phyloP scores from a whole-genome alignment of 2,113 vertebrate genomes.

The Hyla sarda region DNA sequence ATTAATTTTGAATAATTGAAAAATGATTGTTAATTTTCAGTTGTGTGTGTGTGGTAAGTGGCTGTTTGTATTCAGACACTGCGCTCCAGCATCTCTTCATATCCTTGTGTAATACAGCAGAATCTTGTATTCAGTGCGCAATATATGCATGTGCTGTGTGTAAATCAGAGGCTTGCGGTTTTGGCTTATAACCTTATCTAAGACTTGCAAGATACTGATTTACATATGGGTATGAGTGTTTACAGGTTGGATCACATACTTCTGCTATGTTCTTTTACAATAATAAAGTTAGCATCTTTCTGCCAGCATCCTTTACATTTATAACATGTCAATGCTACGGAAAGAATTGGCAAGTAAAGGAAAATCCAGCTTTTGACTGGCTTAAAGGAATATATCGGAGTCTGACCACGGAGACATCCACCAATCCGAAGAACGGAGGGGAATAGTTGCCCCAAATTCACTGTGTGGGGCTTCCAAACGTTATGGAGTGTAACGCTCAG shows the following conservation, averaged over 20 bases:
- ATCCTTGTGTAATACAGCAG: background rate
- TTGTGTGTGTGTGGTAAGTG: background rate
- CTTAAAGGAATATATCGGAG: no score
- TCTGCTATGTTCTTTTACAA: background rate
- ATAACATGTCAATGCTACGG: background rate
- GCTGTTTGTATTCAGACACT: background rate
- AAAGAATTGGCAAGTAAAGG: background rate
- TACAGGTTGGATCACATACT: background rate
- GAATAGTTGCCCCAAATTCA: no score
- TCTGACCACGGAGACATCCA: no score
- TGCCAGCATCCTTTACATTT: background rate
- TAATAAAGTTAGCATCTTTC: background rate
- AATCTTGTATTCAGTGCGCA: background rate
- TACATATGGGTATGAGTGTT: background rate
- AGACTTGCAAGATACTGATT: background rate
- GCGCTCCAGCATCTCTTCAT: background rate
- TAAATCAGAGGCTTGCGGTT: background rate
- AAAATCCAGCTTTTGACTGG: background rate
- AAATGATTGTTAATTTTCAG: no score
- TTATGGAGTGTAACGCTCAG: no score
- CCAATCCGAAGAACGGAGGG: no score
- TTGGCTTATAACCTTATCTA: background rate
- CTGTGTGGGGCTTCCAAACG: no score
- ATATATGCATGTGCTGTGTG: background rate
- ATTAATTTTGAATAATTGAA: no score